Evolutionary conservation across 2,888 invertebrate genomes (phyloP).

Genomic region (Melangyna quadrimaculata): DNA sequence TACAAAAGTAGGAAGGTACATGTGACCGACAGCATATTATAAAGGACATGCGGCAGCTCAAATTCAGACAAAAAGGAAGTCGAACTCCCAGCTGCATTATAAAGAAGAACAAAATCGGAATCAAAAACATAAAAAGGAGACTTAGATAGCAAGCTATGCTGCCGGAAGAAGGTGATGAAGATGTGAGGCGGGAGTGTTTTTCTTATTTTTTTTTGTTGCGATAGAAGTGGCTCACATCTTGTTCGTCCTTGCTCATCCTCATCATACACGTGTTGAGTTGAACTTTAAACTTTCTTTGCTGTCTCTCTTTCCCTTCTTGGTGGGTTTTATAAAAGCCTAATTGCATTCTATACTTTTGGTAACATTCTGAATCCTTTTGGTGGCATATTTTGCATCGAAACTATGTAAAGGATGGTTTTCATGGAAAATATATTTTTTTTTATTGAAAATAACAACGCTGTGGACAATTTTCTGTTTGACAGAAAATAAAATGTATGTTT

Average conservation of each 20-base stretch:
- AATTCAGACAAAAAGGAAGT: constrained; percentile 39
- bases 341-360: constrained; percentile 54
- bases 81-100: constrained; percentile 56
- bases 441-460: neutral
- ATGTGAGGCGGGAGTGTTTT: neutral
- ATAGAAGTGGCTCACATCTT: constrained; percentile 16
- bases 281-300: constrained; percentile 38
- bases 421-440: constrained; percentile 5
- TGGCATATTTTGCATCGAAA: constrained; percentile 36
- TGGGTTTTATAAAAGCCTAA: constrained; percentile 68
- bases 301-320: neutral
- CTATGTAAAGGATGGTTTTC: constrained; percentile 17
- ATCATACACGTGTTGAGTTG: constrained; percentile 55
- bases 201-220: too few species aligned
- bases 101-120: constrained; percentile 19
- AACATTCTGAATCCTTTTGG: constrained; percentile 36
- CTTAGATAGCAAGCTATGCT: too few species aligned
- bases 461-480: neutral
- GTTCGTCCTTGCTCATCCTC: constrained; percentile 18
- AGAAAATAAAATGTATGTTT: too few species aligned
- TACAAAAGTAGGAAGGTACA: neutral
- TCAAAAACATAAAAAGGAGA: constrained; percentile 26
- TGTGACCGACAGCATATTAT: constrained; percentile 43
- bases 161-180: constrained; percentile 35
- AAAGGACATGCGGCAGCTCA: constrained; percentile 58